phyloP scores from a whole-genome alignment of 2,113 vertebrate genomes.

The Cephalopterus ornatus region DNA sequence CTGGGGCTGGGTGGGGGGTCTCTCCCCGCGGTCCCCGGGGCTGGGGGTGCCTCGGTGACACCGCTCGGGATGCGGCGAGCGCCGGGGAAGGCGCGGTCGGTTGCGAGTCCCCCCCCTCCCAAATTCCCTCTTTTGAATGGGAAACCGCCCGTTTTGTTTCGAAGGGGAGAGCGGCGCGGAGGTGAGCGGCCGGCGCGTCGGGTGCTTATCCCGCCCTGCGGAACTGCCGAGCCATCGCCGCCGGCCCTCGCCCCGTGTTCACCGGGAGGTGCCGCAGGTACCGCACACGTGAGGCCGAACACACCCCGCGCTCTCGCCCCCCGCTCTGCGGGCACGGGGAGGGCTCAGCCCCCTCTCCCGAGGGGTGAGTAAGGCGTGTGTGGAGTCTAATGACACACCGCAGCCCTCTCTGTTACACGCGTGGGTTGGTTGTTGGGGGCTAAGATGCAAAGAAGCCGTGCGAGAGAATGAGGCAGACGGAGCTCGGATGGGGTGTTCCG shows the following conservation, averaged over 20 bases:
- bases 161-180: neutral
- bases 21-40: too few species aligned
- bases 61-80: neutral
- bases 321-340: neutral
- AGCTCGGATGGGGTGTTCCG: neutral
- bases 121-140: accelerated
- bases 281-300: neutral
- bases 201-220: neutral
- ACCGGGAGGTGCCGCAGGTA: neutral
- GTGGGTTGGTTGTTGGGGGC: constrained; percentile 27
- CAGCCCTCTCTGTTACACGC: neutral
- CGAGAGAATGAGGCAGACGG: neutral
- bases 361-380: neutral
- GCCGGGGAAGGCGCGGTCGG: neutral
- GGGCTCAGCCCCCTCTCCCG: neutral
- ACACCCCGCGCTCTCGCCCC: accelerated
- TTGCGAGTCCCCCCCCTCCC: too few species aligned
- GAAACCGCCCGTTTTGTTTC: neutral
- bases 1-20: too few species aligned
- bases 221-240: neutral
- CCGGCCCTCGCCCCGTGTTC: neutral
- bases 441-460: neutral
- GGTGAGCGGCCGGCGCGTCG: neutral
- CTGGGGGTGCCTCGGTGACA: neutral
- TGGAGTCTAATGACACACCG: neutral